Evolutionary conservation across 2,888 invertebrate species (phyloP).

Genomic region (Cephus pulcher): DNA sequence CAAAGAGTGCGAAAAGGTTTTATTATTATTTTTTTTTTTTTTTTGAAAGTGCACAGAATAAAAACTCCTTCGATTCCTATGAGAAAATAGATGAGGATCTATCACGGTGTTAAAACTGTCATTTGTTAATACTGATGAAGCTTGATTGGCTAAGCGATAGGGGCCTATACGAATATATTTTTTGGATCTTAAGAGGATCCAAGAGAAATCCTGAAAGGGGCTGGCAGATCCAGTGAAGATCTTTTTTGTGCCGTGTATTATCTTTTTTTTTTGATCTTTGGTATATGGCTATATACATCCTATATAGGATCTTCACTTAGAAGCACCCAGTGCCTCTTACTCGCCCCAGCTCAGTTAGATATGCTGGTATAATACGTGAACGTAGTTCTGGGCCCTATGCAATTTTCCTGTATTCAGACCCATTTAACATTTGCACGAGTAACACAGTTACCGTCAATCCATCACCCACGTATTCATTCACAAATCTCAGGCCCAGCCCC

Average conservation of each 20-base stretch:
- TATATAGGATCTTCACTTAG: background rate
- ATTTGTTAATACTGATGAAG: background rate
- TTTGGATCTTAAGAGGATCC: background rate
- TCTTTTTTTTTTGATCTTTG: background rate
- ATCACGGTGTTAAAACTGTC: background rate
- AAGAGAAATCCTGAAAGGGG: background rate
- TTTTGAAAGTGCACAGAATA: background rate
- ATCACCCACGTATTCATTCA: conserved; percentile 56
- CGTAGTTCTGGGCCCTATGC: conserved; percentile 26
- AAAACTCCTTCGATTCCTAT: background rate
- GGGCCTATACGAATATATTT: background rate
- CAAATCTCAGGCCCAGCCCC: conserved; percentile 20
- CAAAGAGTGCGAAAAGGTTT: background rate
- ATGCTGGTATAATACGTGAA: background rate
- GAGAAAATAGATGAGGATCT: background rate
- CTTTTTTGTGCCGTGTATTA: background rate
- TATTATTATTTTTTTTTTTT: background rate
- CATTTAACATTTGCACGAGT: conserved; percentile 50
- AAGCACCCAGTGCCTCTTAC: background rate
- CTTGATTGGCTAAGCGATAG: background rate
- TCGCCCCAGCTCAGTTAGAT: background rate
- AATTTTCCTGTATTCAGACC: conserved; percentile 45
- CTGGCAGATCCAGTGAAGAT: background rate
- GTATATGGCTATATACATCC: background rate
- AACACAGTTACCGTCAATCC: conserved; percentile 59